phyloP scores from a whole-genome alignment of 2,888 invertebrate genomes.

The Oxytorus armatus region DNA sequence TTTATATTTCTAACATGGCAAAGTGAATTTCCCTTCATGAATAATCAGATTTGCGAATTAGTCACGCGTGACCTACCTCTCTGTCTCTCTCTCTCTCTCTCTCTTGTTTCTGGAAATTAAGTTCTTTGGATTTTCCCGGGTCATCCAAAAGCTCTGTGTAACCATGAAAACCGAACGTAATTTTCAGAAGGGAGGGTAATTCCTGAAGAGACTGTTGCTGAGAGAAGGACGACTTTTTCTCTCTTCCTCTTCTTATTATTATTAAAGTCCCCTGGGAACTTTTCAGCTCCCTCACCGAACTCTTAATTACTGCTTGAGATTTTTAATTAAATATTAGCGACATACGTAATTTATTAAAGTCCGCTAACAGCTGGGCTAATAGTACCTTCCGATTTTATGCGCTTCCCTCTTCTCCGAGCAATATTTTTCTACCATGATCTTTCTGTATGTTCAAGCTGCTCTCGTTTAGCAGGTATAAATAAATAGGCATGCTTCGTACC shows the following conservation, averaged over 20 bases:
- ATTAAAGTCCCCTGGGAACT: slow-evolving; percentile 46
- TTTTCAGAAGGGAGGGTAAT: slow-evolving; percentile 28
- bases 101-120: slow-evolving; percentile 29
- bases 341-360: slow-evolving; percentile 65
- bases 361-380: slow-evolving; percentile 62
- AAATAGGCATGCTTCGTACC: slow-evolving; percentile 1
- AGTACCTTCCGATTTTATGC: slow-evolving; percentile 17
- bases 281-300: slow-evolving; percentile 31
- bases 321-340: slow-evolving; percentile 68
- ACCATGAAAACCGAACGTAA: slow-evolving; percentile 46
- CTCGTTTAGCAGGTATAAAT: slow-evolving; percentile 33
- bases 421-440: slow-evolving; percentile 28
- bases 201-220: slow-evolving; percentile 11
- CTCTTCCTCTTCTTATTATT: background rate
- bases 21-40: slow-evolving; percentile 37
- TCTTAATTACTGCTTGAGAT: slow-evolving; percentile 62
- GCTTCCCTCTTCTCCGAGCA: slow-evolving; percentile 10
- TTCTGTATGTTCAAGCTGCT: slow-evolving; percentile 14
- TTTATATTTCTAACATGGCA: slow-evolving; percentile 20
- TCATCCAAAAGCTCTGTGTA: slow-evolving; percentile 28
- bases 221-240: slow-evolving; percentile 27
- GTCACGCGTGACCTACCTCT: slow-evolving; percentile 4
- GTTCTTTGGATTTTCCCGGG: slow-evolving; percentile 37
- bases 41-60: slow-evolving; percentile 51
- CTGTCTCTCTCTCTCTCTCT: slow-evolving; percentile 3